Conservation (phyloP, 2,113 vertebrate species). For the Trochalopteron elliotii region DNA sequence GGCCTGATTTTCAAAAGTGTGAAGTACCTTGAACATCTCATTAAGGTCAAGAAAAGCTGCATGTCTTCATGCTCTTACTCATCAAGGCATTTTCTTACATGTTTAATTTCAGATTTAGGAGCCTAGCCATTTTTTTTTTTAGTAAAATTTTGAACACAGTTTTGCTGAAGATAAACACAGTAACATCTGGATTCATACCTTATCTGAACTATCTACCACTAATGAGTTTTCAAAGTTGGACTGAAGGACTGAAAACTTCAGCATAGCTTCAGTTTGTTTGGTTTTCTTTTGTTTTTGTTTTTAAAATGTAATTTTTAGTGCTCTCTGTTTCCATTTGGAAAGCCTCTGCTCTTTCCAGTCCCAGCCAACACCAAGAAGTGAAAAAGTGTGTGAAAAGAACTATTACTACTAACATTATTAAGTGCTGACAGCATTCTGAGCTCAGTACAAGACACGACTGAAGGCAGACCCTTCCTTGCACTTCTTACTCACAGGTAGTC, state of each 20-base stretch:
- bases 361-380: neutral
- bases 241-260: conserved; percentile 14
- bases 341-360: conserved; percentile 4
- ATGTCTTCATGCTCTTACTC: conserved; percentile 27
- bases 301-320: conserved; percentile 22
- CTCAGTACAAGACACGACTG: neutral
- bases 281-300: conserved; percentile 25
- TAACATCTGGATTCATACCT: conserved; percentile 59
- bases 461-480: neutral
- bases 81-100: conserved; percentile 34
- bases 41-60: conserved; percentile 54
- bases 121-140: neutral
- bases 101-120: conserved; percentile 34
- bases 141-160: neutral
- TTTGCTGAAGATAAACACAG: conserved; percentile 31
- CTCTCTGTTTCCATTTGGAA: conserved; percentile 36
- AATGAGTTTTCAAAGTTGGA: conserved; percentile 41
- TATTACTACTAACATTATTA: conserved; percentile 28
- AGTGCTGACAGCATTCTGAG: conserved; percentile 23
- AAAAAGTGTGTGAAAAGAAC: conserved; percentile 32
- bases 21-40: conserved; percentile 50
- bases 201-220: conserved; percentile 49
- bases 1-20: conserved; percentile 61
- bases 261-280: neutral
- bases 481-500: conserved; percentile 8